A percentile compares a stretch with the other conserved stretches of the same genome.
Evolutionary conservation across 2,113 vertebrate genomes (phyloP).

Genomic region (Neolamprologus caudopunctatus): DNA sequence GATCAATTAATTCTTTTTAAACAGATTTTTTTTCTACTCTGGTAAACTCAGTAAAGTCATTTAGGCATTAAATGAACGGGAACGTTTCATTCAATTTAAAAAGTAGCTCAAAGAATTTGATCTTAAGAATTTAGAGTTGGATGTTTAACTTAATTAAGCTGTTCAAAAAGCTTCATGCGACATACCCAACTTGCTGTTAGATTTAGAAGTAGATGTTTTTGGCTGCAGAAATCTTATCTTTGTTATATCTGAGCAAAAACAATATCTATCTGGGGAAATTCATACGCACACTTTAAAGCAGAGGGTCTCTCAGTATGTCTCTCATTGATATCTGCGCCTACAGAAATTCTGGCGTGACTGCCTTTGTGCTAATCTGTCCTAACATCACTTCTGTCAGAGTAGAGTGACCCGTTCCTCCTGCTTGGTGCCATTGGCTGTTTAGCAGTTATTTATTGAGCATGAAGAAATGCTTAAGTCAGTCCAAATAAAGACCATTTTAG

Average conservation of each 20-base stretch:
- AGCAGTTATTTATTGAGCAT: neutral
- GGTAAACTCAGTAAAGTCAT: neutral
- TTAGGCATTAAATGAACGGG: neutral
- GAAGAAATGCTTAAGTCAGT: neutral
- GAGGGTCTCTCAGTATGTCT: neutral
- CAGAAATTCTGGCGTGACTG: neutral
- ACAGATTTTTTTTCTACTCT: neutral
- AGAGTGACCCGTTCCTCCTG: neutral
- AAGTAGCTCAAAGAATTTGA: neutral
- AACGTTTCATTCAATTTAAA: accelerated
- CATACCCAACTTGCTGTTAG: neutral
- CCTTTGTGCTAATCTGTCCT: neutral
- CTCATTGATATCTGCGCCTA: neutral
- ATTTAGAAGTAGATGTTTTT: neutral
- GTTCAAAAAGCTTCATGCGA: neutral
- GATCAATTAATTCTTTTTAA: neutral
- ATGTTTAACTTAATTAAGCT: neutral
- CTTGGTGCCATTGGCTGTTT: accelerated
- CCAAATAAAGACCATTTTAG: neutral
- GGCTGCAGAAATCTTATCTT: neutral
- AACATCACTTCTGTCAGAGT: neutral
- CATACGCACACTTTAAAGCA: neutral
- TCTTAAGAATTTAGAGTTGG: neutral
- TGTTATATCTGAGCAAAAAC: neutral
- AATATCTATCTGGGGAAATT: neutral